Conservation (phyloP, 2,888 invertebrate species). For the Aplocera efformata region DNA sequence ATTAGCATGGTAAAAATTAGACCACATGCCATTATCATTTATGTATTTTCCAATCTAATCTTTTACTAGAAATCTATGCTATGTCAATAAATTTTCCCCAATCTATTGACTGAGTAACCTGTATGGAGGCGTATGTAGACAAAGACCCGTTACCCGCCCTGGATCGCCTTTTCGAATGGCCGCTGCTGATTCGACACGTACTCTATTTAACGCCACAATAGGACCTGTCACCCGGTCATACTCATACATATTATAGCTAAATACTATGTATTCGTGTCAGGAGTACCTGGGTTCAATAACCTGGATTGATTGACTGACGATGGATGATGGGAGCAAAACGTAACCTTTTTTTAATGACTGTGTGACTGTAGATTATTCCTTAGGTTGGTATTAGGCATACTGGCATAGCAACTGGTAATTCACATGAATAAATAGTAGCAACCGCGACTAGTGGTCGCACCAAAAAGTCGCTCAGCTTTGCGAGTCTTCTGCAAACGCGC, state of each 20-base stretch:
- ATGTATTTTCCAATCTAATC: too few species aligned
- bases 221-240: conserved; percentile 66
- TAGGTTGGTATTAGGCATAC: too few species aligned
- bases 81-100: conserved; percentile 35
- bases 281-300: conserved; percentile 57
- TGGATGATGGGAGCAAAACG: conserved; percentile 19
- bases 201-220: conserved; percentile 62
- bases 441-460: too few species aligned
- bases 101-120: conserved; percentile 45
- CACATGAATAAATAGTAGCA: too few species aligned
- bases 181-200: conserved; percentile 75
- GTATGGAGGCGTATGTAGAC: conserved; percentile 37
- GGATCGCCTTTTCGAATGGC: conserved; percentile 71
- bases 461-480: too few species aligned
- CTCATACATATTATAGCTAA: conserved; percentile 51
- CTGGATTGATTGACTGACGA: conserved; percentile 29
- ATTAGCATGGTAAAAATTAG: too few species aligned
- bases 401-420: too few species aligned
- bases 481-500: too few species aligned
- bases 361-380: too few species aligned
- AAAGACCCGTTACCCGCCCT: conserved; percentile 64
- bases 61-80: background rate
- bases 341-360: conserved; percentile 28
- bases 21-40: too few species aligned
- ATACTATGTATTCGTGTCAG: conserved; percentile 67